Evolutionary conservation across 2,888 invertebrate species (phyloP).

Genomic region (Nomada ferruginata): DNA sequence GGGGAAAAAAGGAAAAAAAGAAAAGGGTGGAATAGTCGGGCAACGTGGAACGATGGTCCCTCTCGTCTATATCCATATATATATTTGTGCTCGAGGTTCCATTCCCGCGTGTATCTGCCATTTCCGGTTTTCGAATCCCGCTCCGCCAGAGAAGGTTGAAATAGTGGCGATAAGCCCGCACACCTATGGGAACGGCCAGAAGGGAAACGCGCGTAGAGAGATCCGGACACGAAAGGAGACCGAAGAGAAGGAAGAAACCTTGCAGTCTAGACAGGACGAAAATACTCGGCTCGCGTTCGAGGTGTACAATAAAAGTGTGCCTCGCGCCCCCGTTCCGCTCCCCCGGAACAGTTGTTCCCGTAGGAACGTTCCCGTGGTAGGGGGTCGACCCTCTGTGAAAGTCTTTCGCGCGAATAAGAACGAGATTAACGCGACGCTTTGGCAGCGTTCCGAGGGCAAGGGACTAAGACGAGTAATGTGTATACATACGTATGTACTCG

Average conservation of each 20-base stretch:
- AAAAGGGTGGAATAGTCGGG: not conserved
- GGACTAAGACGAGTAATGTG: slow-evolving; percentile 36
- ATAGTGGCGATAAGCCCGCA: not conserved
- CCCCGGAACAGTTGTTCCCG: slow-evolving; percentile 51
- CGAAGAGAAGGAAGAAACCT: slow-evolving; percentile 30
- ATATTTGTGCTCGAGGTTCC: not conserved
- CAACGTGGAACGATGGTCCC: slow-evolving; percentile 34
- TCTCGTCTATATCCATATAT: slow-evolving; percentile 18
- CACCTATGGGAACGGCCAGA: not conserved
- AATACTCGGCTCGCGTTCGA: slow-evolving; percentile 47
- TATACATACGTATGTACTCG: slow-evolving; percentile 29
- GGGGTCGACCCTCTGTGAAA: slow-evolving; percentile 47
- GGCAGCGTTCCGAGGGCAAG: slow-evolving; percentile 66
- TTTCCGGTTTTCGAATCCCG: slow-evolving; percentile 27
- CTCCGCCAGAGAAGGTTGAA: not conserved
- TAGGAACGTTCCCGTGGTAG: slow-evolving; percentile 30
- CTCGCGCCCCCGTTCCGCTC: slow-evolving; percentile 38
- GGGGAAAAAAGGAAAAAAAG: no score
- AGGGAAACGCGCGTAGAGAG: slow-evolving; percentile 2
- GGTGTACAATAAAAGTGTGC: slow-evolving; percentile 47
- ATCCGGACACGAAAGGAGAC: slow-evolving; percentile 7
- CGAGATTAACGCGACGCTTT: slow-evolving; percentile 73
- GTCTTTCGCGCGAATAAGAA: slow-evolving; percentile 66
- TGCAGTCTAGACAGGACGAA: slow-evolving; percentile 64
- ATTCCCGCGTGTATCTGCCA: not conserved